A percentile compares a stretch with the other conserved stretches of the same genome.
phyloP scores from a whole-genome alignment of 2,888 invertebrate species.

The Glyphotaelius pellucidus region DNA sequence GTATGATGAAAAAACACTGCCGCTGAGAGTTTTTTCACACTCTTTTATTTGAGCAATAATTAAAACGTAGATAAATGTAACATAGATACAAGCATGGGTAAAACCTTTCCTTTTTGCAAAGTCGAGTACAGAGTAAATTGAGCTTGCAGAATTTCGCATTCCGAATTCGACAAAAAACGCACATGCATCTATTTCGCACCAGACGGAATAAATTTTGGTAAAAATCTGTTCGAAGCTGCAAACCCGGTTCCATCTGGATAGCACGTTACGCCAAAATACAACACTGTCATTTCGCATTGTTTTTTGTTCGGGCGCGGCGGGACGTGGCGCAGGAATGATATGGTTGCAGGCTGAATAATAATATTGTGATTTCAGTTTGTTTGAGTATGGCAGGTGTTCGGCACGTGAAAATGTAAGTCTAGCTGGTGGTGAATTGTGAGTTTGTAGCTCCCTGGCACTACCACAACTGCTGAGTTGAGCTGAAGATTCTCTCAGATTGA shows the following conservation, averaged over 20 bases:
- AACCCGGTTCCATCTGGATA: not conserved
- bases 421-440: not conserved
- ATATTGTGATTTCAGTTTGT: not conserved
- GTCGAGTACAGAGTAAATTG: not conserved
- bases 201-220: not conserved
- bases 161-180: not conserved
- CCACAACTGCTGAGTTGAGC: not conserved
- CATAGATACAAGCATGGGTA: too few species aligned
- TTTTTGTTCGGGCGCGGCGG: not conserved
- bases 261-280: not conserved
- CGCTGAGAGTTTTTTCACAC: too few species aligned
- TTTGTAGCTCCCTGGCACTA: not conserved
- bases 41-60: too few species aligned
- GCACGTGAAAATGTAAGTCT: not conserved
- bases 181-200: not conserved
- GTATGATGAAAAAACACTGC: too few species aligned
- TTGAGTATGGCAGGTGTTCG: not conserved
- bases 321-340: not conserved
- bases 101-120: too few species aligned
- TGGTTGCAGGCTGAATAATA: not conserved
- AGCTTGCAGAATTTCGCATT: not conserved
- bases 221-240: not conserved
- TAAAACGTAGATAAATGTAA: too few species aligned
- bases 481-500: not conserved
- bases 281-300: not conserved